Percentiles rank a stretch among this genome's conserved stretches.
These are phyloP conservation scores for Melieria crassipennis DNA, from an alignment of 2,888 invertebrate species.

Conservation along the genomic window DNA sequence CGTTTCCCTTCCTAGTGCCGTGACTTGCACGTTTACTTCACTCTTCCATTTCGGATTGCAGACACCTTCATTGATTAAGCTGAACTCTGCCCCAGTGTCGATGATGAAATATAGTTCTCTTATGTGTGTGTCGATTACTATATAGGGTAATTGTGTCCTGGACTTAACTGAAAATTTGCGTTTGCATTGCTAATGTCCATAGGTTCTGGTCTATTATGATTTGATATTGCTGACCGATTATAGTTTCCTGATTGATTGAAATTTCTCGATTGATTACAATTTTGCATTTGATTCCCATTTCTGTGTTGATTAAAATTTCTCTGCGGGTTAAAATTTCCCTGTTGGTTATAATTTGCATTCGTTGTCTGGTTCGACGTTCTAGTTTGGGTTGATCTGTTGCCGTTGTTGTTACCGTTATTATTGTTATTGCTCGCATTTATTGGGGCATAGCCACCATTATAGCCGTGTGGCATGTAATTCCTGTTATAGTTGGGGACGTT, in stretches of 20 bases:
- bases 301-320: no score
- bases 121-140: neutral
- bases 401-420: neutral
- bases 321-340: no score
- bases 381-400: no score
- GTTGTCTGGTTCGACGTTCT: no score
- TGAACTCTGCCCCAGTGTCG: conserved; percentile 41
- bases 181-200: neutral
- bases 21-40: conserved; percentile 11
- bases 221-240: no score
- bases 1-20: conserved; percentile 21
- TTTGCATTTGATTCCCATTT: no score
- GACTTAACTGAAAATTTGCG: neutral
- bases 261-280: no score
- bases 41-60: conserved; percentile 35
- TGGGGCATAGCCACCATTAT: neutral
- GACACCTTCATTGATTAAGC: conserved; percentile 35
- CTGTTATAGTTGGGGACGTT: no score
- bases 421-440: neutral
- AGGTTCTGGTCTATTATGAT: no score
- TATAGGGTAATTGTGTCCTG: no score
- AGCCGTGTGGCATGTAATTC: neutral
- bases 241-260: no score
- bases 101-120: conserved; percentile 36
- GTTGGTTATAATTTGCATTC: no score